These are phyloP conservation scores for Sitta carolinensis DNA, from an alignment of 2,797 vertebrate genomes.

Conservation along the genomic window DNA sequence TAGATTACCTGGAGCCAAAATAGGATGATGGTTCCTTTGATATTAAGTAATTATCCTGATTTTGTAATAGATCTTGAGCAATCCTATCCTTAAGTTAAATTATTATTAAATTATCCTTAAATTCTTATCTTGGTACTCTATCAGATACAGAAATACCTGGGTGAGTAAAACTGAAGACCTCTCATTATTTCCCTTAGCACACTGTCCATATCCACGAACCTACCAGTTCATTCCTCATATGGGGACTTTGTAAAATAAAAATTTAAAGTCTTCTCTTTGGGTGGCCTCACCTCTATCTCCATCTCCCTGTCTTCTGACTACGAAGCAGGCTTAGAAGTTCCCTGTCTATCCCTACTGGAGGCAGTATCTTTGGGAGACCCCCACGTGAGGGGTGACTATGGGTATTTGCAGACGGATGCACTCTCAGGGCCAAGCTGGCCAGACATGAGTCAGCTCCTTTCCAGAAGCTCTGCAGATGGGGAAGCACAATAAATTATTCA, in stretches of 20 bases:
- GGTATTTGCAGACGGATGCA: not conserved
- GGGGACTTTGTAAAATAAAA: not conserved
- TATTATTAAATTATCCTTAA: no score
- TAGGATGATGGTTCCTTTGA: not conserved
- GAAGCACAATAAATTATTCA: not conserved
- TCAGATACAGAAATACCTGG: not conserved
- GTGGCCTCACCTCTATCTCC: not conserved
- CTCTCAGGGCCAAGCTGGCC: not conserved
- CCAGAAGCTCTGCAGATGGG: not conserved
- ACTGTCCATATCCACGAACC: not conserved
- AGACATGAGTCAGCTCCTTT: not conserved
- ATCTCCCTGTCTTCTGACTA: not conserved
- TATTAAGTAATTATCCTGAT: slow-evolving; percentile 9
- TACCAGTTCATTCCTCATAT: not conserved
- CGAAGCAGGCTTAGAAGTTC: not conserved
- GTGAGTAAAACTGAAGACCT: not conserved
- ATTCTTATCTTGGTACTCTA: not conserved
- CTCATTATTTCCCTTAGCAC: not conserved
- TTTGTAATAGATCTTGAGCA: slow-evolving; percentile 37
- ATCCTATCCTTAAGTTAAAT: not conserved
- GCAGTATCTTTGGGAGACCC: not conserved
- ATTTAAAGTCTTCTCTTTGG: not conserved
- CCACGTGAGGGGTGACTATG: not conserved
- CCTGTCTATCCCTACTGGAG: not conserved
- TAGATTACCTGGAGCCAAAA: slow-evolving; percentile 5